Evolutionary conservation across 2,797 vertebrate genomes (phyloP), one percentile per base, ranked within the genome.

Genomic region (Phalanger gymnotis): DNA sequence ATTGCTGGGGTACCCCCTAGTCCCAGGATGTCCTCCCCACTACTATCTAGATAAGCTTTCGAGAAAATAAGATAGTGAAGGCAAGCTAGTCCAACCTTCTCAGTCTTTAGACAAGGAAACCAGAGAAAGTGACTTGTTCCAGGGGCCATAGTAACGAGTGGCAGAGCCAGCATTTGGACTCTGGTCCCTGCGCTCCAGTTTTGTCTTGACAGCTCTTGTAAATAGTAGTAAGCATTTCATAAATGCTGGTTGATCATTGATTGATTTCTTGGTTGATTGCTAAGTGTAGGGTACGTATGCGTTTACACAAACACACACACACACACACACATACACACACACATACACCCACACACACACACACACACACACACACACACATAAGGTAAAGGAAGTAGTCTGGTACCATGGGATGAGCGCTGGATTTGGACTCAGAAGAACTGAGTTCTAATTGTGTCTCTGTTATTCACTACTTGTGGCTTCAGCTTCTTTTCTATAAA

Each of bases 1-100:
- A 34, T 61, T 73, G 0, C 5, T 34, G 5, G 5, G 66, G 0
- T 3, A 40, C 34, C 14, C 2, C 34, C 5, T 13, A 5, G 0
- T 73, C n/a, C n/a, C 34, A 40, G 5, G 34, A 73, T 22, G 16
- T 73, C 66, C 66, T 73, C 16, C 14, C 16, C 4, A 73, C 34
- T 40, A 22, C 66, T 66, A 6, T 34, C 34, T 66, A n/a, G 61
- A n/a, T 40, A 73, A 40, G 5, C 16, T 40, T 73, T 73, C 34
- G n/a, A 34, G 5, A 12, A 66, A 66, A n/a, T n/a, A 66, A 66
- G 61, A 66, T 14, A n/a, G 1, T n/a, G 61, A 66, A 16, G 31
- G 31, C 14, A 5, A 0, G 16, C 13, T 66, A 66, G 34, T n/a
- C 14, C 14, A n/a, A 19, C 14, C 34, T 66, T 66, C 61, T n/a